Conservation (phyloP, 2,888 invertebrate genomes). For the Sturmia bella region DNA sequence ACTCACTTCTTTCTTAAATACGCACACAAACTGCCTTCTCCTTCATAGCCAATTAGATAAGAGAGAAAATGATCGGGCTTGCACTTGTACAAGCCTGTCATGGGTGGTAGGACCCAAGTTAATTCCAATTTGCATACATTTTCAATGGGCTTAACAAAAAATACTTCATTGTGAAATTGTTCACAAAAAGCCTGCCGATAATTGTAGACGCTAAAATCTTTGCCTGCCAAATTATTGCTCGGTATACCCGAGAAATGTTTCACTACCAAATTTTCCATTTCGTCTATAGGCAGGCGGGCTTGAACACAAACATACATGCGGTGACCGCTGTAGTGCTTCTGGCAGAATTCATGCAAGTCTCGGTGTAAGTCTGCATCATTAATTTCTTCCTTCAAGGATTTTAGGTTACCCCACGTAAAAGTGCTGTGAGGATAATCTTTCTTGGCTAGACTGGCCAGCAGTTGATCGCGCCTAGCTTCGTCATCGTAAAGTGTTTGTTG, state of each 20-base stretch:
- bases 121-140: conserved; percentile 86
- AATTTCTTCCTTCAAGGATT: conserved; percentile 87
- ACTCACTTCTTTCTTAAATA: conserved; percentile 87
- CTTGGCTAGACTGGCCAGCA: conserved; percentile 87
- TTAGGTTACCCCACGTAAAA: conserved; percentile 93
- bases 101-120: conserved; percentile 80
- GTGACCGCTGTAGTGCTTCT: conserved; percentile 91
- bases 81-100: conserved; percentile 77
- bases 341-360: conserved; percentile 88
- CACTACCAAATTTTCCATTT: conserved; percentile 79
- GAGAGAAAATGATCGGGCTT: conserved; percentile 87
- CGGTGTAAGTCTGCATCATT: conserved; percentile 86
- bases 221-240: conserved; percentile 85
- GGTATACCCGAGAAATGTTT: conserved; percentile 88
- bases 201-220: conserved; percentile 84
- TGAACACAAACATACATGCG: conserved; percentile 94
- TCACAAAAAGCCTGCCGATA: conserved; percentile 77
- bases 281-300: conserved; percentile 82
- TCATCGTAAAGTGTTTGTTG: conserved; percentile 90
- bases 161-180: conserved; percentile 81
- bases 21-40: conserved; percentile 90
- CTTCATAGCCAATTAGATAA: conserved; percentile 92
- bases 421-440: conserved; percentile 87
- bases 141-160: conserved; percentile 89
- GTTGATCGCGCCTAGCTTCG: conserved; percentile 88